Base-by-base conservation (phyloP, 2,888 invertebrate species). In the Dichetophora obliterata region DNA sequence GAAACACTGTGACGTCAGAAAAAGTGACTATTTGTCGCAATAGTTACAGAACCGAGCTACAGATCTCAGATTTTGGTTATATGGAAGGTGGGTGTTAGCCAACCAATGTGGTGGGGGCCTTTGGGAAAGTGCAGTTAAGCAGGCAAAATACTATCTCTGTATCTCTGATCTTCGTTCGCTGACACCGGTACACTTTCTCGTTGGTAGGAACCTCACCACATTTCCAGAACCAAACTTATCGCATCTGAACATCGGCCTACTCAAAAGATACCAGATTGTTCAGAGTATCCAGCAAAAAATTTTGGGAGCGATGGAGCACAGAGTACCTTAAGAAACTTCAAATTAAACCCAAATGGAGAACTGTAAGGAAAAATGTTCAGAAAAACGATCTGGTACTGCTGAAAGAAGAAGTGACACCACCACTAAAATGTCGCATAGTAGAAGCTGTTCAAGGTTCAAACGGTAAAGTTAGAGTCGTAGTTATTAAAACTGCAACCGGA, bases 401-500 rank as follows among this genome's bases (percentile, higher is more conserved):
- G 6, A 68, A 68, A 24, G 68, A 68, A 9, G 48, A 43, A 68
- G 48, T 11, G 5, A 43, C 50, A 24, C 6, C 68, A 4, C 48
- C 9, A 50, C 54, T 22, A 37, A n/a, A n/a, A n/a, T n/a, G n/a
- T n/a, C n/a, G n/a, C n/a, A n/a, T n/a, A n/a, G n/a, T n/a, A n/a
- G n/a, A n/a, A n/a, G n/a, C n/a, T n/a, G n/a, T n/a, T n/a, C n/a
- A n/a, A n/a, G n/a, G n/a, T n/a, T n/a, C n/a, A n/a, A n/a, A n/a
- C n/a, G n/a, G n/a, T n/a, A n/a, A n/a, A n/a, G n/a, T n/a, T n/a
- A n/a, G n/a, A n/a, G 54, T 66, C 14, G 77, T 77, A 22, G 74
- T 71, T 11, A 24, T 75, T 37, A 68, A 69, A 37, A 22, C 75
- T 65, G 34, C 19, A 34, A 69, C 27, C 24, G 75, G 69, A 22